phyloP scores from a whole-genome alignment of 2,113 vertebrate genomes.

The Alouatta palliata region DNA sequence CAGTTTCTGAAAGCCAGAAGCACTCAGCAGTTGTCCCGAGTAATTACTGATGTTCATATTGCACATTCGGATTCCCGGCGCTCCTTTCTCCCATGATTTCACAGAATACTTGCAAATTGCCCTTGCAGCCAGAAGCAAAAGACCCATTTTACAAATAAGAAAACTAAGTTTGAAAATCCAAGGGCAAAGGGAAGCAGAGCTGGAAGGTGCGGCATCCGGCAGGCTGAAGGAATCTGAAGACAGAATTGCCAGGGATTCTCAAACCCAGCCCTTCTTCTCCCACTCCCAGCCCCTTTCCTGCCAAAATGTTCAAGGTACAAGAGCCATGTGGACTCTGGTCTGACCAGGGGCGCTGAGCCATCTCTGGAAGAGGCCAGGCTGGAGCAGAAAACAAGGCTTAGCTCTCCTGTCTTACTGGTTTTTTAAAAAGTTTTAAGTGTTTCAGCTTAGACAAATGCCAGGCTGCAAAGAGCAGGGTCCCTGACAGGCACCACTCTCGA shows the following conservation, averaged over 20 bases:
- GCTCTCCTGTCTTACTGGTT: neutral
- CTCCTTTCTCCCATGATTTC: neutral
- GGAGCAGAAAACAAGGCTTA: neutral
- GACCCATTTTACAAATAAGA: neutral
- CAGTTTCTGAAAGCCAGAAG: neutral
- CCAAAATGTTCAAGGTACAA: neutral
- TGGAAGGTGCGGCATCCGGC: neutral
- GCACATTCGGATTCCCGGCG: accelerated
- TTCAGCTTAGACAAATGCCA: neutral
- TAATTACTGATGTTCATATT: accelerated
- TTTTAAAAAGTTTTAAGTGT: neutral
- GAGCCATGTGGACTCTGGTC: neutral
- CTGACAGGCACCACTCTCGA: neutral
- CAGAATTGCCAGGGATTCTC: accelerated
- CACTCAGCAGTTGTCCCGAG: neutral
- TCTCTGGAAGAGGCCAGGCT: neutral
- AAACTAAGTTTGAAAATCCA: neutral
- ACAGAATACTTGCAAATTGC: neutral
- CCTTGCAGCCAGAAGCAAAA: neutral
- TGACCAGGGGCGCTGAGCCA: neutral
- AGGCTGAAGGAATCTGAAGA: neutral
- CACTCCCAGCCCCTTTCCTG: neutral
- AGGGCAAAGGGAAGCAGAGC: neutral
- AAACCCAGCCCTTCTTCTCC: no score
- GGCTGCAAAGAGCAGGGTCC: accelerated